A percentile compares a stretch with the other conserved stretches of the same genome.
Evolutionary conservation across 1,140 invertebrate species (phyloP).

Genomic region (Anagrus nilaparvatae): DNA sequence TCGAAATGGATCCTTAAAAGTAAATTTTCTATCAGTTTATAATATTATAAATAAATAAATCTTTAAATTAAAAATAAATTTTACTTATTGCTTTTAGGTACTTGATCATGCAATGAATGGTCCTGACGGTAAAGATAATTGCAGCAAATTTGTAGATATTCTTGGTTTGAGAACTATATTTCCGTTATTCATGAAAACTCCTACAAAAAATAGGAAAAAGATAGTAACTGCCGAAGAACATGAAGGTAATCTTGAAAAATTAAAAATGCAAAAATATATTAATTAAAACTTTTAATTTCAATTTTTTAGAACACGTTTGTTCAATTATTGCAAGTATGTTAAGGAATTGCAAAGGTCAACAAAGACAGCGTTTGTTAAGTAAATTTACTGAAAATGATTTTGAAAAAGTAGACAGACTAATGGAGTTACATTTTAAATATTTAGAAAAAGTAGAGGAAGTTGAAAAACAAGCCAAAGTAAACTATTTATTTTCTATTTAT

Average conservation of each 20-base stretch:
- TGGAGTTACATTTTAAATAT: constrained; percentile 97
- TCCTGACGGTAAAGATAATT: constrained; percentile 86
- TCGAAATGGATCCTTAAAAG: constrained; percentile 91
- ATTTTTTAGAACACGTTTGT: constrained; percentile 74
- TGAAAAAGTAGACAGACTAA: constrained; percentile 93
- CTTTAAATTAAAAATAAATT: neutral
- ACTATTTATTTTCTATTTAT: constrained; percentile 8
- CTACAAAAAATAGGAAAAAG: constrained; percentile 74
- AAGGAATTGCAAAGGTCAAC: constrained; percentile 81
- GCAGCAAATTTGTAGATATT: constrained; percentile 98
- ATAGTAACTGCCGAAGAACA: constrained; percentile 82
- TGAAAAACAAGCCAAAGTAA: constrained; percentile 54
- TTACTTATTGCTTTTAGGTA: constrained; percentile 37
- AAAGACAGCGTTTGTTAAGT: constrained; percentile 78
- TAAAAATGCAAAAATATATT: constrained; percentile 5
- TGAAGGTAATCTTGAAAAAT: constrained; percentile 54
- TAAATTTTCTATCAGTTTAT: constrained; percentile 12
- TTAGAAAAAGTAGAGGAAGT: constrained; percentile 82
- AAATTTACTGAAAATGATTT: constrained; percentile 99
- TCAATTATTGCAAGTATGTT: constrained; percentile 92
- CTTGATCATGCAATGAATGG: constrained; percentile 93
- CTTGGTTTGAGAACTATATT: constrained; percentile 93
- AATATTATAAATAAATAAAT: neutral
- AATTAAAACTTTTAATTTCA: constrained; percentile 10
- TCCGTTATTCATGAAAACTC: constrained; percentile 98